phyloP scores from a whole-genome alignment of 2,113 vertebrate species.

The Nothobranchius furzeri region DNA sequence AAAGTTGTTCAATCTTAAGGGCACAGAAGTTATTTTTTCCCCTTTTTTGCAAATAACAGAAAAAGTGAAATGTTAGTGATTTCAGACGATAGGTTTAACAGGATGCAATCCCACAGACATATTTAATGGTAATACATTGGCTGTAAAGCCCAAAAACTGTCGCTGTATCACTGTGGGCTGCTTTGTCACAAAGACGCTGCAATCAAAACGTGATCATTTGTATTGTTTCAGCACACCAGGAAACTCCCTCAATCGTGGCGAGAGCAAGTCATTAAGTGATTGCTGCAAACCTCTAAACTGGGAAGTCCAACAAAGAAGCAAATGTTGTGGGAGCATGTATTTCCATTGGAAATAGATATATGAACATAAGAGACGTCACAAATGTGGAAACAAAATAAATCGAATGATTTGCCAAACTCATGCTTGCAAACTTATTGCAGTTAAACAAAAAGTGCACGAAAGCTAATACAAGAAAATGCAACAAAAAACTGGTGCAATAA shows the following conservation, averaged over 20 bases:
- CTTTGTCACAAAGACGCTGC: neutral
- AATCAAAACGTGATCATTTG: constrained; percentile 22
- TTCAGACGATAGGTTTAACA: neutral
- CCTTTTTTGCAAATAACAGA: constrained; percentile 3
- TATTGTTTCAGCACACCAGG: too few species aligned
- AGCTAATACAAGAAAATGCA: neutral
- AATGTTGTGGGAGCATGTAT: constrained; percentile 13
- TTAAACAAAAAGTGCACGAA: constrained; percentile 8
- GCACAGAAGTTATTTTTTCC: neutral
- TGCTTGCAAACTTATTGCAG: neutral
- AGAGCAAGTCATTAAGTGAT: constrained; percentile 40
- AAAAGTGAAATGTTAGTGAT: constrained; percentile 12
- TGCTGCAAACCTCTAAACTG: constrained; percentile 33
- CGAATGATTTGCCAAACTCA: constrained; percentile 17
- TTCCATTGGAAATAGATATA: neutral
- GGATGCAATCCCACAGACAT: neutral
- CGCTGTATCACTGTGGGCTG: neutral
- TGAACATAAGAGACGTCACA: neutral
- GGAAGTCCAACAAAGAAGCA: constrained; percentile 20
- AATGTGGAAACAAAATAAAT: constrained; percentile 6
- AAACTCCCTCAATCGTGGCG: constrained; percentile 16
- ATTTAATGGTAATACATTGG: neutral
- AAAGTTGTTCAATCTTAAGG: constrained; percentile 18
- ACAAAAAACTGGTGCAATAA: neutral
- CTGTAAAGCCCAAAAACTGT: neutral